Conservation (phyloP, 1,140 invertebrate species). For the Atta colombica region DNA sequence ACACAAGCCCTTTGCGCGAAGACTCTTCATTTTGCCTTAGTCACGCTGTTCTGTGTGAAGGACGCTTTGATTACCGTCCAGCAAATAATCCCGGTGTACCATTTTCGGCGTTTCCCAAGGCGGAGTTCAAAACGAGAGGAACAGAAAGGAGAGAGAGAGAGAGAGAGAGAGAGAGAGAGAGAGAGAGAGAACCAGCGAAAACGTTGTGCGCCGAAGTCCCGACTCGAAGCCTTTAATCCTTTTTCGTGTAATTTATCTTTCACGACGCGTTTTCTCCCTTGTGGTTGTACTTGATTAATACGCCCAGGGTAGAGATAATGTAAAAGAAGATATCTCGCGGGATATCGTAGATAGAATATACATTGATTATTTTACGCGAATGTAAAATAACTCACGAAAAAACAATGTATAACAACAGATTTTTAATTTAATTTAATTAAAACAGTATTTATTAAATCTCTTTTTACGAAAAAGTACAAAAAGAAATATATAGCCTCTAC, state of each 20-base stretch:
- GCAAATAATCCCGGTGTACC: conserved; percentile 45
- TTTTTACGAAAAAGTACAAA: neutral
- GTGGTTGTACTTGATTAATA: conserved; percentile 37
- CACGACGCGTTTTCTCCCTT: neutral
- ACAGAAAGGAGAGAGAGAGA: conserved; percentile 10
- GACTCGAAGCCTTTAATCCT: conserved; percentile 32
- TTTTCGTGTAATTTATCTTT: conserved; percentile 50
- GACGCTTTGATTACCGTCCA: conserved; percentile 66
- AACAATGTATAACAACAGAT: neutral
- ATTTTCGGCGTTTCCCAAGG: conserved; percentile 20
- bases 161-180: conserved; percentile 19
- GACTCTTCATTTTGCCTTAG: conserved; percentile 50
- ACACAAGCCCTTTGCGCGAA: conserved; percentile 46
- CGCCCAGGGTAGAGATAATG: conserved; percentile 5
- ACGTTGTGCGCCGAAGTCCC: neutral
- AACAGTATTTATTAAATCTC: neutral
- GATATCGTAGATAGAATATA: neutral
- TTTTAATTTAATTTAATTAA: neutral
- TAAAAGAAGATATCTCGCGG: conserved; percentile 17
- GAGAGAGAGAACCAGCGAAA: neutral
- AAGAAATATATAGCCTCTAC: neutral
- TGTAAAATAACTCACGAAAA: neutral
- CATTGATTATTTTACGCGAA: conserved; percentile 29
- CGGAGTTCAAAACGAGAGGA: conserved; percentile 30
- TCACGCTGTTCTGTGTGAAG: conserved; percentile 31